Evolutionary conservation across 2,113 vertebrate genomes (phyloP).

Genomic region (Scortum barcoo): DNA sequence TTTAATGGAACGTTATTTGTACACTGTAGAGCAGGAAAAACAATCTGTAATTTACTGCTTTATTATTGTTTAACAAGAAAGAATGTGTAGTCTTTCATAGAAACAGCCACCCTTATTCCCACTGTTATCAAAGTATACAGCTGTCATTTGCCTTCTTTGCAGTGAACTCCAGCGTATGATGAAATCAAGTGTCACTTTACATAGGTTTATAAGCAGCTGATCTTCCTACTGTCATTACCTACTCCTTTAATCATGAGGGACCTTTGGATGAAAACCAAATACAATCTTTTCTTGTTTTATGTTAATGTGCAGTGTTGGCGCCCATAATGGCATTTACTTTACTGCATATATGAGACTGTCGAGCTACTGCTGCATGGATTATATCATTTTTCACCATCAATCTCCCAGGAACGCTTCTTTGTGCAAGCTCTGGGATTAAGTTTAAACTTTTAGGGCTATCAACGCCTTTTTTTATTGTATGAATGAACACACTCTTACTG

Average conservation of each 20-base stretch:
- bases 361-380: slow-evolving; percentile 1
- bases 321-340: slow-evolving; percentile 42
- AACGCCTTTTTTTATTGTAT: neutral
- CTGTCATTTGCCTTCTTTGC: neutral
- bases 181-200: slow-evolving; percentile 18
- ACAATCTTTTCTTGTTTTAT: slow-evolving; percentile 2
- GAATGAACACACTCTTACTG: neutral
- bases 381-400: neutral
- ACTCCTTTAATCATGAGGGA: slow-evolving; percentile 33
- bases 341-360: slow-evolving; percentile 9
- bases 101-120: neutral
- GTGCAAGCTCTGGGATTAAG: neutral
- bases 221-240: neutral
- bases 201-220: slow-evolving; percentile 2
- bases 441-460: neutral
- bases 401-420: slow-evolving; percentile 1
- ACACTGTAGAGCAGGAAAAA: slow-evolving; percentile 36
- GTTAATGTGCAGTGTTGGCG: slow-evolving; percentile 15
- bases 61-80: slow-evolving; percentile 13
- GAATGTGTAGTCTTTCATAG: slow-evolving; percentile 8
- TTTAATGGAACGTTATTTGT: slow-evolving; percentile 26
- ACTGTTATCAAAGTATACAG: neutral
- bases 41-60: slow-evolving; percentile 29
- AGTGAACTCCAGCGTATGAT: slow-evolving; percentile 6
- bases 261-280: slow-evolving; percentile 43